Evolutionary conservation across 1,140 invertebrate genomes (phyloP).

Genomic region (Luehdorfia chinensis): DNA sequence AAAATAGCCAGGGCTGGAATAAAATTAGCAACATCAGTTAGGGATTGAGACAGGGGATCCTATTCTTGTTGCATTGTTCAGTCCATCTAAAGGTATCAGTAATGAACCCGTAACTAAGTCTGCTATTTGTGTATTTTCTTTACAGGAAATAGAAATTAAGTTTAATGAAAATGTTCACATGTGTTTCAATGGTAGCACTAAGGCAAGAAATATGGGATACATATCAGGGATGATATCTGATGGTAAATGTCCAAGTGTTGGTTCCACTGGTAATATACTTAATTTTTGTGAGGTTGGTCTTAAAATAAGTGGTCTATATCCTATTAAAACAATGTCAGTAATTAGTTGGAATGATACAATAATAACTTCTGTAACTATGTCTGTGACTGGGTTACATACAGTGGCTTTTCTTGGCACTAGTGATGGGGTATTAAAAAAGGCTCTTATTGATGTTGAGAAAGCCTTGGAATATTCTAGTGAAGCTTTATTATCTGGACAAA

Average conservation of each 20-base stretch:
- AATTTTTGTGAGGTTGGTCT: conserved; percentile 95
- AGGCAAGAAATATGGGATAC: conserved; percentile 94
- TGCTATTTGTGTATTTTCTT: conserved; percentile 90
- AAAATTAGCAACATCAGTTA: conserved; percentile 87
- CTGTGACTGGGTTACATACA: conserved; percentile 92
- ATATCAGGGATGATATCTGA: conserved; percentile 94
- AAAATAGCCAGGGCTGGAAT: conserved; percentile 89
- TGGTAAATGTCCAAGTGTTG: conserved; percentile 91
- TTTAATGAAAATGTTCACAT: conserved; percentile 98
- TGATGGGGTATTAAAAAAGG: conserved; percentile 58
- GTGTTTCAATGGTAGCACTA: conserved; percentile 96
- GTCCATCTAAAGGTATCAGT: conserved; percentile 88
- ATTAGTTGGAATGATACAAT: conserved; percentile 89
- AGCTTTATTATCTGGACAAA: conserved; percentile 51
- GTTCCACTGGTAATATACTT: conserved; percentile 91
- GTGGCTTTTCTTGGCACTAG: conserved; percentile 85
- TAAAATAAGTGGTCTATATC: conserved; percentile 93
- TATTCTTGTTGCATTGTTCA: conserved; percentile 90
- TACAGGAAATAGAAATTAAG: conserved; percentile 92
- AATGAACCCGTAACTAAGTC: conserved; percentile 87
- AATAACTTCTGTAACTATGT: conserved; percentile 88
- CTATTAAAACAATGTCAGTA: conserved; percentile 85
- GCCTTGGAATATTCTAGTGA: conserved; percentile 63
- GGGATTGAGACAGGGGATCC: conserved; percentile 87
- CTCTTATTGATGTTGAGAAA: conserved; percentile 64